A percentile compares a stretch with the other conserved stretches of the same genome.
These are phyloP conservation scores for Drosophila cracens DNA, from an alignment of 2,888 invertebrate genomes.

Conservation along the genomic window DNA sequence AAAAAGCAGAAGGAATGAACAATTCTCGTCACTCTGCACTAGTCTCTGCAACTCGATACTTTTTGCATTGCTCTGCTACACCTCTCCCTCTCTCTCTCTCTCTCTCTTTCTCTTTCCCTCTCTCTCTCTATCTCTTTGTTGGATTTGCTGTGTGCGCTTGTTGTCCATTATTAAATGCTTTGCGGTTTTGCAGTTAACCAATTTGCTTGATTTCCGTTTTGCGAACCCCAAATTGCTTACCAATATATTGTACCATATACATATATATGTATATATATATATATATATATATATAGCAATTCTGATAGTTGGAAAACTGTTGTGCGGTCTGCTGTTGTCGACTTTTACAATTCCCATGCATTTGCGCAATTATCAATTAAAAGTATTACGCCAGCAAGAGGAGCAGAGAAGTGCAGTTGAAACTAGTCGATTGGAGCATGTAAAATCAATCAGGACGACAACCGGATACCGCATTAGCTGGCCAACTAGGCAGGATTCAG, in stretches of 20 bases:
- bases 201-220: constrained; percentile 68
- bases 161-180: constrained; percentile 74
- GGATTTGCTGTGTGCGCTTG: background rate
- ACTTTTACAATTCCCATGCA: constrained; percentile 60
- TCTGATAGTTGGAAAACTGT: constrained; percentile 67
- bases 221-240: constrained; percentile 12
- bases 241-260: constrained; percentile 10
- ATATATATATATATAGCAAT: constrained; percentile 47
- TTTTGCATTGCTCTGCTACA: background rate
- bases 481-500: constrained; percentile 52
- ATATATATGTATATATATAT: background rate
- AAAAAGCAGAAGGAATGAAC: background rate
- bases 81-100: background rate
- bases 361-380: constrained; percentile 80
- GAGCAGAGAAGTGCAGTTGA: constrained; percentile 11
- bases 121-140: background rate
- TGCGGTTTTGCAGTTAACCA: constrained; percentile 75
- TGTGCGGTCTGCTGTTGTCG: constrained; percentile 57
- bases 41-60: constrained; percentile 4
- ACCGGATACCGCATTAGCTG: constrained; percentile 75
- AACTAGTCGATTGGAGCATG: constrained; percentile 56
- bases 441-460: constrained; percentile 66
- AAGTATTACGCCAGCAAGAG: constrained; percentile 60
- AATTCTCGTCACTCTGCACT: background rate
- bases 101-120: background rate